Evolutionary conservation across 2,888 invertebrate species (phyloP), one percentile per base, ranked within the genome.

Genomic region (Amiota communis): DNA sequence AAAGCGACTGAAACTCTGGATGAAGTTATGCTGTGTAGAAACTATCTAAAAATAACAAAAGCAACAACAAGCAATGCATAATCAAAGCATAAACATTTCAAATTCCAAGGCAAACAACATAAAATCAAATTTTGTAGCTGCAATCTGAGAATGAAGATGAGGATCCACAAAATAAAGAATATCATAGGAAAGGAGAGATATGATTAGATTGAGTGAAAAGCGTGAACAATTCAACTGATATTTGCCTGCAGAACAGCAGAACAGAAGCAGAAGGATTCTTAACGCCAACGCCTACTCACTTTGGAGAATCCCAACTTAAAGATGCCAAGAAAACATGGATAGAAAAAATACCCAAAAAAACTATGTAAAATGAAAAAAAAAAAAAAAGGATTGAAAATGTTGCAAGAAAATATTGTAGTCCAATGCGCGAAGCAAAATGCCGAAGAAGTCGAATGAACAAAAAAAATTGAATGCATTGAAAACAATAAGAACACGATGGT

Each of bases 51-150:
- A 59, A 59, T 23, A n/a, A 15, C 63, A 13, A 46, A 63, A 47
- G 46, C 46, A 20, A 36, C 46, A 20, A 36, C 20, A 63, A 13
- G 20, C 63, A 23, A 36, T 11, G 36, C 36, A 6, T 36, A 46
- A 63, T 23, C 59, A 59, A 46, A 71, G 76, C 82, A 80, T 82
- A 83, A 83, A 82, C 82, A 84, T 81, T 82, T 84, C 78, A 75
- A 77, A 83, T 81, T 79, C 83, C 78, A 82, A 83, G 81, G 81
- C 83, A 82, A 83, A 81, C 83, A 83, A 80, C 76, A 79, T 75
- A 81, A 63, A 84, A 83, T 83, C 83, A 84, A 82, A 84, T 82
- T 84, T 84, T 36, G 36, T 53, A 53, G 53, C 53, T 53, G 13
- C 36, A 36, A 36, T 36, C 36, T 36, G 36, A 36, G 36, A 36